A percentile compares a stretch with the other conserved stretches of the same genome.
phyloP scores from a whole-genome alignment of 2,888 invertebrate species.

The Drosophila formosana region DNA sequence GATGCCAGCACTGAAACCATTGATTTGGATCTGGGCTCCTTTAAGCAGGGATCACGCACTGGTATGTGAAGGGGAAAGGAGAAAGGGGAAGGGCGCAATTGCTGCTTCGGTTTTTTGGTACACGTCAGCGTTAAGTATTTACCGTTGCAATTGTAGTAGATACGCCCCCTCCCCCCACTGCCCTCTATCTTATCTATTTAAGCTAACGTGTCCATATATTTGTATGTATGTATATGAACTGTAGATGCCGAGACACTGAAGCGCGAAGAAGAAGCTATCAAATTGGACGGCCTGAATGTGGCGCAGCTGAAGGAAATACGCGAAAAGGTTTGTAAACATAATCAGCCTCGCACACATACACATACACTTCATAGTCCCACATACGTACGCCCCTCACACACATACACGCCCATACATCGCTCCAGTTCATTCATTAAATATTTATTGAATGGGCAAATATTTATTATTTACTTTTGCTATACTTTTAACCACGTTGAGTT shows the following conservation, averaged over 20 bases:
- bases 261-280: slow-evolving; percentile 98
- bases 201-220: slow-evolving; percentile 3
- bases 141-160: slow-evolving; percentile 31
- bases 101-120: slow-evolving; percentile 35
- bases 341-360: neutral
- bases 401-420: slow-evolving; percentile 2
- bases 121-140: slow-evolving; percentile 72
- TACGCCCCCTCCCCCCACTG: slow-evolving; percentile 38
- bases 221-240: slow-evolving; percentile 3
- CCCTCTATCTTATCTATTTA: slow-evolving; percentile 4
- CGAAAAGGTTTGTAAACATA: slow-evolving; percentile 86
- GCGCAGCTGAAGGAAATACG: slow-evolving; percentile 96
- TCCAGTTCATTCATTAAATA: slow-evolving; percentile 21
- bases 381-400: neutral
- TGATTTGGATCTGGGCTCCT: slow-evolving; percentile 93
- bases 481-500: no score
- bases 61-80: slow-evolving; percentile 86
- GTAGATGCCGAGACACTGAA: slow-evolving; percentile 94
- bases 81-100: slow-evolving; percentile 10
- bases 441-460: neutral
- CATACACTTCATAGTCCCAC: neutral
- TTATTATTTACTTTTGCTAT: neutral
- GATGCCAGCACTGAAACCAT: slow-evolving; percentile 86
- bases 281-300: slow-evolving; percentile 96
- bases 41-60: slow-evolving; percentile 94